phyloP scores from a whole-genome alignment of 1,140 invertebrate genomes.

The Delia radicum region DNA sequence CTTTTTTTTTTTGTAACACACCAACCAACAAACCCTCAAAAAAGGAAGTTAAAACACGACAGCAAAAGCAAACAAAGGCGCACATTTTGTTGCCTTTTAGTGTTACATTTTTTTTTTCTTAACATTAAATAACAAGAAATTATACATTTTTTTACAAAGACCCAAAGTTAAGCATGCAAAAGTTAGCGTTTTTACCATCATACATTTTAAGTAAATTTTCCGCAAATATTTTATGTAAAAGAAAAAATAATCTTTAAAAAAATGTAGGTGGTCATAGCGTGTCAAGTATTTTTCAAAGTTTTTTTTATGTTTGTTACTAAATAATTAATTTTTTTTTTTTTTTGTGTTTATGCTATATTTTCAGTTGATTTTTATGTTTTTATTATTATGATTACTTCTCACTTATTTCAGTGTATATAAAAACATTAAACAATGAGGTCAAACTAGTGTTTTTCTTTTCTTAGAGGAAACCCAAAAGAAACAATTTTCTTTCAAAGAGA shows the following conservation, averaged over 20 bases:
- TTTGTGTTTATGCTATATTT: background rate
- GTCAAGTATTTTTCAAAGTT: background rate
- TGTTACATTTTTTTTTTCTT: background rate
- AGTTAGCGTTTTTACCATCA: too few species aligned
- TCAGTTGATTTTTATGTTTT: background rate
- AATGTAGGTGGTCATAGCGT: background rate
- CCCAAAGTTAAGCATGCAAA: too few species aligned
- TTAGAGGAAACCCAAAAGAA: too few species aligned
- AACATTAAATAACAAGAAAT: too few species aligned
- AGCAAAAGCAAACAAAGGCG: background rate
- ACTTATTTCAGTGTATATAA: too few species aligned
- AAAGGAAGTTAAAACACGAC: background rate
- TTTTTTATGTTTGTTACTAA: background rate
- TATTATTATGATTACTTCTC: background rate
- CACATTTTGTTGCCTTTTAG: background rate
- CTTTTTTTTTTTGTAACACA: background rate
- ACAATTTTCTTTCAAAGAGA: too few species aligned
- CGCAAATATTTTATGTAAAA: background rate
- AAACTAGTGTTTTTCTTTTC: too few species aligned
- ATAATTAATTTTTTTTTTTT: background rate
- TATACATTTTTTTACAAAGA: too few species aligned
- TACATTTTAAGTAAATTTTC: background rate
- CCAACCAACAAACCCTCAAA: background rate
- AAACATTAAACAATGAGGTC: too few species aligned
- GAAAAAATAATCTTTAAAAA: background rate